Conservation (phyloP, 2,888 invertebrate species). For the Micoletzkya japonica region DNA sequence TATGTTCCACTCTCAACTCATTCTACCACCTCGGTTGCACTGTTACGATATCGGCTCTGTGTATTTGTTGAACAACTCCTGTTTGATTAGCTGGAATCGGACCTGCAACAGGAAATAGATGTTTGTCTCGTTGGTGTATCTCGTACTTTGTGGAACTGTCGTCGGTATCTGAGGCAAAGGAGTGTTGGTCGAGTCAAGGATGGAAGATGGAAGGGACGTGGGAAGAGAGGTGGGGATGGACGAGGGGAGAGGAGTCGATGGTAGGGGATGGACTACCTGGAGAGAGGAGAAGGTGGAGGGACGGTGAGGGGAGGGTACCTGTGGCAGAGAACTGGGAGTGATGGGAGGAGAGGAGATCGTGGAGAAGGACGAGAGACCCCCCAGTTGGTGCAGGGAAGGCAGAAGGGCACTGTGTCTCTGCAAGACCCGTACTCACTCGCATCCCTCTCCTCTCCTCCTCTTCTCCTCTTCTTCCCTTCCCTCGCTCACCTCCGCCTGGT, state of each 20-base stretch:
- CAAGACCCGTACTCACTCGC: not conserved
- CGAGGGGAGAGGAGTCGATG: no score
- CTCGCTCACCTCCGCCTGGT: not conserved
- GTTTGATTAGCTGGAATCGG: conserved; percentile 8
- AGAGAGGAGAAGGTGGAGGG: conserved; percentile 2
- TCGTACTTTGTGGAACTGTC: not conserved
- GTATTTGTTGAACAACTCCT: conserved; percentile 21
- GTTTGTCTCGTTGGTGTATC: not conserved
- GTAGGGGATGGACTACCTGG: no score
- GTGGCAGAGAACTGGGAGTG: not conserved
- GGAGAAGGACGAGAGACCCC: not conserved
- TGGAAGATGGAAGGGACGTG: not conserved
- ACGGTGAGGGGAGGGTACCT: not conserved
- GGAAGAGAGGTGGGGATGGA: not conserved
- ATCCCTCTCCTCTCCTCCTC: not conserved
- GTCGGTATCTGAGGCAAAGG: no score
- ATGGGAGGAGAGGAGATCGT: conserved; percentile 18
- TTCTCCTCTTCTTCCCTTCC: no score
- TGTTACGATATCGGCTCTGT: conserved; percentile 13
- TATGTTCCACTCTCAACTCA: not conserved
- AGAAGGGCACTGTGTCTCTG: conserved; percentile 2
- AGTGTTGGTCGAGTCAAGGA: not conserved
- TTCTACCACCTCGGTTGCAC: conserved; percentile 17
- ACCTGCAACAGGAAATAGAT: not conserved
- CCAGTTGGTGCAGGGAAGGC: conserved; percentile 12